phyloP scores from a whole-genome alignment of 2,113 vertebrate species.

The Herpetotheres cachinnans region DNA sequence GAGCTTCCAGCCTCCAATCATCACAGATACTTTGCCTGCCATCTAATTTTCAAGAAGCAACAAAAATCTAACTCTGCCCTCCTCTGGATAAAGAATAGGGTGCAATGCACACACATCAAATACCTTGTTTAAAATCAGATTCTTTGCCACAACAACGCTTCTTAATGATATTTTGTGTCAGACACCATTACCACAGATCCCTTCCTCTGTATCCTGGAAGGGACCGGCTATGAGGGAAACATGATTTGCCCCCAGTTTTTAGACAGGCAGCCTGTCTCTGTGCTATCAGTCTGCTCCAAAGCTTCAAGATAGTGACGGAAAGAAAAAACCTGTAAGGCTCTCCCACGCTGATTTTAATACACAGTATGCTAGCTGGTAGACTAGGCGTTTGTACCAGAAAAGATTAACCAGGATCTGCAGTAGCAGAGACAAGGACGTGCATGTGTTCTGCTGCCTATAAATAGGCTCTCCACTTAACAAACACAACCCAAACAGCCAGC shows the following conservation, averaged over 20 bases:
- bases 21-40: background rate
- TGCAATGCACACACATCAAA: background rate
- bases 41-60: background rate
- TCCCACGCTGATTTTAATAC: background rate
- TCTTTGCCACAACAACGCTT: background rate
- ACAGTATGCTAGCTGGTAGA: background rate
- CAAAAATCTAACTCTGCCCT: background rate
- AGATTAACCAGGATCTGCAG: background rate
- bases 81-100: background rate
- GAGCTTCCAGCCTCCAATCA: background rate
- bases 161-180: background rate
- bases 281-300: background rate
- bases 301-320: background rate
- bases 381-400: background rate
- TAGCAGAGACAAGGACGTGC: background rate
- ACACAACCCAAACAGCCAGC: background rate
- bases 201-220: background rate
- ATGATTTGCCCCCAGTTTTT: background rate
- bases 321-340: background rate
- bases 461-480: background rate
- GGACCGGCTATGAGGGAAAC: background rate
- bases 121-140: background rate
- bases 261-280: background rate
- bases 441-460: constrained; percentile 26
- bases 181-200: background rate